These are phyloP conservation scores for Alaudala cheleensis DNA, from an alignment of 2,113 vertebrate species.

Conservation along the genomic window DNA sequence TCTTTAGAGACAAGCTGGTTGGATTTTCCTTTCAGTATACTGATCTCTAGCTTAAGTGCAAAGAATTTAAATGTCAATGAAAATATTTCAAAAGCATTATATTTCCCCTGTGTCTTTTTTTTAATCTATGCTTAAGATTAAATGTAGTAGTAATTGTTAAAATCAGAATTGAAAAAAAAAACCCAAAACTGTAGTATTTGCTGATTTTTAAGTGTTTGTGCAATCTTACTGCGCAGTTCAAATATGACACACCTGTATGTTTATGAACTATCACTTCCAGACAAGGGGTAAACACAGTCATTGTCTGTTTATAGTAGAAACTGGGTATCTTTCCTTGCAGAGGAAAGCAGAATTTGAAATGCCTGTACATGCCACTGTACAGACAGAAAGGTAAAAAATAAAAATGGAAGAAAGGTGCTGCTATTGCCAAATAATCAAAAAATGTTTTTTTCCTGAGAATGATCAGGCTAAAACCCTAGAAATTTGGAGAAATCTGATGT, in stretches of 20 bases:
- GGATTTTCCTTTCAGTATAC: background rate
- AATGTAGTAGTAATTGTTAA: background rate
- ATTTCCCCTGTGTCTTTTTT: background rate
- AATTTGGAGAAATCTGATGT: background rate
- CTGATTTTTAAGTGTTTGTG: background rate
- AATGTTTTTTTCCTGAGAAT: background rate
- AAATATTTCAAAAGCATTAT: background rate
- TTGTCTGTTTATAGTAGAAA: background rate
- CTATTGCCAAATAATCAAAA: background rate
- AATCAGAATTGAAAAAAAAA: background rate
- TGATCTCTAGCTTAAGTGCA: background rate
- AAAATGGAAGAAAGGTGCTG: background rate
- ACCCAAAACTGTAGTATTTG: rapidly evolving
- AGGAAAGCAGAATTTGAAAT: background rate
- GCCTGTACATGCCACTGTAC: rapidly evolving
- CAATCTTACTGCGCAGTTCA: background rate
- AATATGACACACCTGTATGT: background rate
- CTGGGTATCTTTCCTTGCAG: background rate
- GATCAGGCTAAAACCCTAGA: background rate
- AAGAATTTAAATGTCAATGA: background rate
- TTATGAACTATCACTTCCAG: background rate
- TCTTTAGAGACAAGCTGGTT: background rate
- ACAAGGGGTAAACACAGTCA: background rate
- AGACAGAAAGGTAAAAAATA: background rate
- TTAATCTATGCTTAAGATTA: background rate